Base-by-base conservation (phyloP, 2,113 vertebrate genomes). In the Cololabis saira region DNA sequence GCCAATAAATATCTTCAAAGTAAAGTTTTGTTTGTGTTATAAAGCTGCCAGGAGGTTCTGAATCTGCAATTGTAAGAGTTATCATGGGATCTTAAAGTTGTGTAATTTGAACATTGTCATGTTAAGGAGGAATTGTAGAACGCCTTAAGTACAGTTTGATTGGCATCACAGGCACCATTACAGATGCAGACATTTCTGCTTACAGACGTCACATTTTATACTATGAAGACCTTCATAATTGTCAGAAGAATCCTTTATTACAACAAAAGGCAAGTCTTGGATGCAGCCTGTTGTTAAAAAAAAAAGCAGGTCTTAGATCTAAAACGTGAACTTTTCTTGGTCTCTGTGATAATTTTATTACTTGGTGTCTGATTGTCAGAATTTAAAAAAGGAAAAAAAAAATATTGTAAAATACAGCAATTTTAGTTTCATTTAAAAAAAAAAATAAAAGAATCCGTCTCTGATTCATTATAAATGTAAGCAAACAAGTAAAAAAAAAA, bases 311-410 rank as follows among this genome's bases (percentile, higher is more conserved):
- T 24, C 24, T 33, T 71, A 63, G 13, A 19, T 55, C 33, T 62
- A 15, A 40, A 27, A 47, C 49, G 30, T 41, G 41, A 52, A 45
- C 8, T 2, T 17, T 47, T 68, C 30, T 21, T 47, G 22, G 44
- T 43, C 18, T 53, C 18, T 3, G 10, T 2, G 17, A 60, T 7
- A 16, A 30, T 59, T 64, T 76, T 19, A 53, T 67, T 57, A 53
- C 22, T 18, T 17, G 71, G 59, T 72, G 62, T 59, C 65, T 79
- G 89, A 91, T 91, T 90, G 89, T 91, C 89, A 58, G 57, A 50
- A 60, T 61, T 48, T n/a, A 27, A 53, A 63, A 79, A 71, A 41
- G 18, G 27, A 40, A 27, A 11, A 37, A 37, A 37, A 37, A 9
- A 37, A 37, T 1, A 37, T 37, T 9, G 1, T 51, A 37, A 63